phyloP scores from a whole-genome alignment of 92 coral and sea anemone genomes.

The Zoanthus gigantus region DNA sequence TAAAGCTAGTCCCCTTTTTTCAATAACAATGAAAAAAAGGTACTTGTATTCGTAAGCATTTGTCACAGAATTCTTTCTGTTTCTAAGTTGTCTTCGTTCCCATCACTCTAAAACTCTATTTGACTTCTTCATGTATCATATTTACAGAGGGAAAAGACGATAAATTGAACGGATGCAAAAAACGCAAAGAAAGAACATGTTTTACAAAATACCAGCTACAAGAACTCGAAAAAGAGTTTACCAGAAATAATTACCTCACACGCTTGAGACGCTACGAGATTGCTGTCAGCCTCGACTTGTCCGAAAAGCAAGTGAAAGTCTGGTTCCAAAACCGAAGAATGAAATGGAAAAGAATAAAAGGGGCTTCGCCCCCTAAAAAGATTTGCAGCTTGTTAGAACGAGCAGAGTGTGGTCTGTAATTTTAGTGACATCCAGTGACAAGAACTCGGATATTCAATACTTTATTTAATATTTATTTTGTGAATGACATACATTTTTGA shows the following conservation, averaged over 20 bases:
- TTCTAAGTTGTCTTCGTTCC: too few relatives aligned
- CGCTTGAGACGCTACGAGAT: conserved; percentile 84
- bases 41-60: neutral
- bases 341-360: conserved; percentile 89
- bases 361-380: conserved; percentile 72
- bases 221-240: conserved; percentile 77
- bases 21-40: neutral
- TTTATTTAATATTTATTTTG: conserved; percentile 47
- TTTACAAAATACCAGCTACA: conserved; percentile 86
- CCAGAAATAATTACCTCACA: conserved; percentile 83
- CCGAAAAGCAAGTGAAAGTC: conserved; percentile 87
- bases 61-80: too few relatives aligned
- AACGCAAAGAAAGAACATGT: conserved; percentile 86
- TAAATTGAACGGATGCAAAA: conserved; percentile 28
- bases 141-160: conserved; percentile 45
- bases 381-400: conserved; percentile 36
- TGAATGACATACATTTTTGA: neutral
- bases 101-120: neutral
- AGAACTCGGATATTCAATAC: neutral
- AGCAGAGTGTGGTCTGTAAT: conserved; percentile 46
- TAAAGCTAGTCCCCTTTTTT: too few relatives aligned
- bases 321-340: conserved; percentile 93
- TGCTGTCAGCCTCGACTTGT: conserved; percentile 78
- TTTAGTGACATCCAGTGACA: neutral
- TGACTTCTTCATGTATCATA: neutral